Evolutionary conservation across 2,113 vertebrate genomes (phyloP).

Genomic region (Alosa alosa): DNA sequence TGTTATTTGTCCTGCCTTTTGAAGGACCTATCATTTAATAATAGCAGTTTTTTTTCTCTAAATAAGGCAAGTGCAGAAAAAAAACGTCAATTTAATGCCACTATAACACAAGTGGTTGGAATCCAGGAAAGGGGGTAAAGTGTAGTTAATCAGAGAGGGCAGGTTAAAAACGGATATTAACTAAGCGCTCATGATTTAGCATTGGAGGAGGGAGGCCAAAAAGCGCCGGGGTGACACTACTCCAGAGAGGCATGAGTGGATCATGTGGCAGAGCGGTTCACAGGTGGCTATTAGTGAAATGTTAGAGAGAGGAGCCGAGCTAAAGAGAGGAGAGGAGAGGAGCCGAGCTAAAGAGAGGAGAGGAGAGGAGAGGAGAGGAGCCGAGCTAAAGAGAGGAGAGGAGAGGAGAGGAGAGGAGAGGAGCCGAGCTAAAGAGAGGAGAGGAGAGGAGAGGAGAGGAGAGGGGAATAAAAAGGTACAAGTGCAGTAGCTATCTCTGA

Average conservation of each 20-base stretch:
- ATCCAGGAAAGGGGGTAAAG: slow-evolving; percentile 46
- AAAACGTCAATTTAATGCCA: slow-evolving; percentile 44
- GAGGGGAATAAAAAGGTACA: slow-evolving; percentile 54
- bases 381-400: too few relatives aligned
- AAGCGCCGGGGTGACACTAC: slow-evolving; percentile 56
- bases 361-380: slow-evolving; percentile 27
- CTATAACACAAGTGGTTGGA: slow-evolving; percentile 51
- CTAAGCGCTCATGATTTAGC: slow-evolving; percentile 55
- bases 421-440: slow-evolving; percentile 5
- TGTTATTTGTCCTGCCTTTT: slow-evolving; percentile 60
- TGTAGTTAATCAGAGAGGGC: slow-evolving; percentile 64
- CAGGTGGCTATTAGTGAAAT: slow-evolving; percentile 69
- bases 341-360: too few relatives aligned
- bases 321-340: slow-evolving; percentile 25
- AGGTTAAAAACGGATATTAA: slow-evolving; percentile 66
- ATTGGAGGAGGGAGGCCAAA: slow-evolving; percentile 45
- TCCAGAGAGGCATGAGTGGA: slow-evolving; percentile 66
- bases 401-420: slow-evolving; percentile 35
- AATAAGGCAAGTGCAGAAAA: slow-evolving; percentile 11
- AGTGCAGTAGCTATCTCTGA: slow-evolving; percentile 58
- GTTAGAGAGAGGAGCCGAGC: slow-evolving; percentile 31
- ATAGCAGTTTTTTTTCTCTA: slow-evolving; percentile 9
- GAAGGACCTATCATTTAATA: slow-evolving; percentile 56
- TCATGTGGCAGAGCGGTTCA: slow-evolving; percentile 69
- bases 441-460: slow-evolving; percentile 17